Conservation (phyloP, 2,113 vertebrate genomes). For the Candoia aspera region DNA sequence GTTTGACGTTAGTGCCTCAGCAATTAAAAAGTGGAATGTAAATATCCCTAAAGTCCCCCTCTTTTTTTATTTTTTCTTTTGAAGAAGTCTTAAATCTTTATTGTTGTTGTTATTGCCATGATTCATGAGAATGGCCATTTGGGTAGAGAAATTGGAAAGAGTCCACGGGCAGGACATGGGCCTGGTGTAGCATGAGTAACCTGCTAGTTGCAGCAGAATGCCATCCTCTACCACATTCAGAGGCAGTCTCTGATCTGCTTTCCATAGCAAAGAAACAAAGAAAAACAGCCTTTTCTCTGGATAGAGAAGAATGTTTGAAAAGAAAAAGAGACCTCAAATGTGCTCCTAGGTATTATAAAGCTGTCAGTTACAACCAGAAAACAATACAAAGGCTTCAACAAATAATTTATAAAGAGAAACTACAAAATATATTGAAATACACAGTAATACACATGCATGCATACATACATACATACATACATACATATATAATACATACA, state of each 20-base stretch:
- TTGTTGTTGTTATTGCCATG: constrained; percentile 58
- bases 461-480: background rate
- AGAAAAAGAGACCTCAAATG: constrained; percentile 76
- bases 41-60: constrained; percentile 61
- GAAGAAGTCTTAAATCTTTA: background rate
- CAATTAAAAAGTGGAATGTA: constrained; percentile 79
- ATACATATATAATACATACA: background rate
- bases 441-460: constrained; percentile 43
- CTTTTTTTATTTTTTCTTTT: constrained; percentile 22
- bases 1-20: constrained; percentile 76
- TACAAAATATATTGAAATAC: constrained; percentile 42
- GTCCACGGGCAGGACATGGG: constrained; percentile 66
- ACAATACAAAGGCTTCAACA: constrained; percentile 69
- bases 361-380: constrained; percentile 78
- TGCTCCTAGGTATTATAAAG: constrained; percentile 74
- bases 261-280: constrained; percentile 79
- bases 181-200: constrained; percentile 70
- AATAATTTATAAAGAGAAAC: constrained; percentile 66
- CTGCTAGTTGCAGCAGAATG: constrained; percentile 73
- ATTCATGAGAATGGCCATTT: constrained; percentile 68
- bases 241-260: constrained; percentile 77
- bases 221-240: constrained; percentile 67
- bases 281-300: constrained; percentile 72
- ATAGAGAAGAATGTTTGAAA: constrained; percentile 74
- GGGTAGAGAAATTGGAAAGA: constrained; percentile 60